These are phyloP conservation scores for Orchestia grillus DNA, from an alignment of 1,140 invertebrate genomes.

Conservation along the genomic window DNA sequence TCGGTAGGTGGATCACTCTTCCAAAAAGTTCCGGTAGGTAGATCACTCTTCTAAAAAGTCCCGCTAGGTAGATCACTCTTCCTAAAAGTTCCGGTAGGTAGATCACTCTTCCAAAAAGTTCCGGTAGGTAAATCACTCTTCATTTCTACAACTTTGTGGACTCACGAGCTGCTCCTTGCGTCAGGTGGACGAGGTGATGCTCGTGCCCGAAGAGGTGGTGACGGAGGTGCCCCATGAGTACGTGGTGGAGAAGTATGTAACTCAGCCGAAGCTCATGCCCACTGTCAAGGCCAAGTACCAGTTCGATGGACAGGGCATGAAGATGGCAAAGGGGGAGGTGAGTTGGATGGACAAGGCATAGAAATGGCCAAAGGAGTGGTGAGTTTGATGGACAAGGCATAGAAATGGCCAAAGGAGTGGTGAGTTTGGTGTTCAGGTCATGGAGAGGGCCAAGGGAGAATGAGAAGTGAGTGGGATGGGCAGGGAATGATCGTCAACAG, in stretches of 20 bases:
- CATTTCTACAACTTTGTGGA: too few relatives aligned
- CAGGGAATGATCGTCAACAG: not conserved
- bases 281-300: constrained; percentile 90
- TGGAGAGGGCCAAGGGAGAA: not conserved
- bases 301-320: constrained; percentile 94
- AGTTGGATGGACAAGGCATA: constrained; percentile 60
- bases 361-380: not conserved
- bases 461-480: not conserved
- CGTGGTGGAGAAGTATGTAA: constrained; percentile 88
- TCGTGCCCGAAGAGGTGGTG: constrained; percentile 70
- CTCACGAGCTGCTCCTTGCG: not conserved
- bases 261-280: constrained; percentile 88
- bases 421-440: constrained; percentile 69
- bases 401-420: constrained; percentile 82
- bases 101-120: too few relatives aligned
- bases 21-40: too few relatives aligned
- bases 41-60: too few relatives aligned
- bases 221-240: constrained; percentile 87
- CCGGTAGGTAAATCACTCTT: too few relatives aligned
- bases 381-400: not conserved
- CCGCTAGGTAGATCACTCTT: too few relatives aligned
- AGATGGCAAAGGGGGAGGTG: constrained; percentile 91
- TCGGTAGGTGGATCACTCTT: too few relatives aligned
- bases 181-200: constrained; percentile 29
- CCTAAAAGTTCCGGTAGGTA: too few relatives aligned